These are phyloP conservation scores for Xenopus tropicalis DNA, from an alignment of 2,113 vertebrate species.

Conservation along the genomic window DNA sequence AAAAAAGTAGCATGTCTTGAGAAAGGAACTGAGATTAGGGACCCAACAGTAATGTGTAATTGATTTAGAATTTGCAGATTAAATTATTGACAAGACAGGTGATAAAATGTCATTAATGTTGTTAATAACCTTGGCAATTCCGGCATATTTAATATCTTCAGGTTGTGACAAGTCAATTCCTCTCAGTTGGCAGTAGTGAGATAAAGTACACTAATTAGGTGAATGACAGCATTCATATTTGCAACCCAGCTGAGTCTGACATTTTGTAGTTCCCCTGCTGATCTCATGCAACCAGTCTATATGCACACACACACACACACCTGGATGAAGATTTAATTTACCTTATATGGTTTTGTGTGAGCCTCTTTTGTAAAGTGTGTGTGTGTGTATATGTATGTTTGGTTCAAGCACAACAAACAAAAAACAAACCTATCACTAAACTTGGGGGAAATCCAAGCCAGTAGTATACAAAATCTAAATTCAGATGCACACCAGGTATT, in stretches of 20 bases:
- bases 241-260: slow-evolving; percentile 51
- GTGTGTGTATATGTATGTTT: no score
- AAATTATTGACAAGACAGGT: slow-evolving; percentile 56
- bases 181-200: slow-evolving; percentile 45
- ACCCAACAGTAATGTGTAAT: slow-evolving; percentile 24
- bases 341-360: no score
- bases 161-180: slow-evolving; percentile 51
- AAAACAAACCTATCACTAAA: no score
- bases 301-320: not conserved
- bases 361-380: no score
- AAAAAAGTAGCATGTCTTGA: no score
- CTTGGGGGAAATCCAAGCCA: no score
- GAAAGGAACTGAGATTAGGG: no score
- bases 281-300: slow-evolving; percentile 45
- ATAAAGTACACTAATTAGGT: slow-evolving; percentile 53
- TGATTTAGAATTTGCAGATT: slow-evolving; percentile 48
- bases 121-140: slow-evolving; percentile 51
- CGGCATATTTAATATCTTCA: slow-evolving; percentile 51
- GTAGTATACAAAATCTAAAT: no score
- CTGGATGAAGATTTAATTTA: not conserved
- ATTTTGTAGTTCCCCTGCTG: slow-evolving; percentile 49
- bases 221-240: slow-evolving; percentile 50
- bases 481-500: no score
- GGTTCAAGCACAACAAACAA: no score
- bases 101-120: slow-evolving; percentile 54